Evolutionary conservation across 2,797 vertebrate genomes (phyloP).

Genomic region (Anableps anableps): DNA sequence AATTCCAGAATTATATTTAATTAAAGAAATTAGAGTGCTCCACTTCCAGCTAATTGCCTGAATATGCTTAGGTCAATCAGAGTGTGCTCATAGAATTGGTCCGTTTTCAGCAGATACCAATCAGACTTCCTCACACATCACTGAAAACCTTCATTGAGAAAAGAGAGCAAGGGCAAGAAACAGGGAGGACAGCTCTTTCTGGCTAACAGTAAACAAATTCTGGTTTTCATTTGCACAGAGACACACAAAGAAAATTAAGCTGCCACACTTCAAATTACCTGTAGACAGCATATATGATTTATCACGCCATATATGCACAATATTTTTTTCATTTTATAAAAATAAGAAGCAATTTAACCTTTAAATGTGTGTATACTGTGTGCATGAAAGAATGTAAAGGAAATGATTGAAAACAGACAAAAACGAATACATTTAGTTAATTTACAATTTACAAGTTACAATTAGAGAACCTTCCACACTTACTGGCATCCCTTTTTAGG

Average conservation of each 20-base stretch:
- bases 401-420: constrained; percentile 13
- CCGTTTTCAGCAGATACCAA: constrained; percentile 57
- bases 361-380: not conserved
- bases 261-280: not conserved
- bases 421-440: constrained; percentile 11
- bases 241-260: constrained; percentile 17
- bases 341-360: not conserved
- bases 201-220: constrained; percentile 51
- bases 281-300: constrained; percentile 6
- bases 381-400: constrained; percentile 18
- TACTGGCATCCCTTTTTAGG: not conserved
- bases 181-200: constrained; percentile 22
- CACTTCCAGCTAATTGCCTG: not conserved
- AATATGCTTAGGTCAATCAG: constrained; percentile 12
- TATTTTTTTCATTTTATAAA: not conserved
- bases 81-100: constrained; percentile 31
- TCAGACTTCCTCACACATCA: constrained; percentile 67
- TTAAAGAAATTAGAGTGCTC: not conserved
- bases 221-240: constrained; percentile 22
- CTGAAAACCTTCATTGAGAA: constrained; percentile 60
- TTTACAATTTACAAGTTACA: constrained; percentile 13
- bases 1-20: not conserved
- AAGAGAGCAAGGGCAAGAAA: constrained; percentile 23
- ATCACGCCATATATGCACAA: not conserved
- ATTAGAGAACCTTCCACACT: constrained; percentile 8